These are phyloP conservation scores for Eulemur albifrons DNA, from an alignment of 2,797 vertebrate genomes.

Conservation along the genomic window DNA sequence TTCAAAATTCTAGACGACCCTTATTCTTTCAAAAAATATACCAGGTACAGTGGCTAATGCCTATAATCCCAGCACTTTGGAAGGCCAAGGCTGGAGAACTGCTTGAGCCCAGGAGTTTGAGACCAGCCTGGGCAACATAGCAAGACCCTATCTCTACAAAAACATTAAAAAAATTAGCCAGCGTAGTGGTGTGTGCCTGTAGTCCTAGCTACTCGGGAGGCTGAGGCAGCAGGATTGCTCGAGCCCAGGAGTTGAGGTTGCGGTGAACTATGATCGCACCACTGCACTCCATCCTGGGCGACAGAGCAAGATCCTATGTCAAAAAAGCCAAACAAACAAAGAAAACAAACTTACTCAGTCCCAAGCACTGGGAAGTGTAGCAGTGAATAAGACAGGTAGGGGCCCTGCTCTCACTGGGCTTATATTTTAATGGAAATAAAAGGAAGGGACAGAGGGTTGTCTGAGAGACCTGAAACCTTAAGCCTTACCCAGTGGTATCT, in stretches of 20 bases:
- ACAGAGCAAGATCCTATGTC: background rate
- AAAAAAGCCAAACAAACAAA: too few species aligned
- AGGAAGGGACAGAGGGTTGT: background rate
- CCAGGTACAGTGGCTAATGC: background rate
- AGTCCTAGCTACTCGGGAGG: background rate
- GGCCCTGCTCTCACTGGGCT: background rate
- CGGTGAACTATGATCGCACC: background rate
- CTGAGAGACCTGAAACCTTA: background rate
- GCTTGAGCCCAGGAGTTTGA: background rate
- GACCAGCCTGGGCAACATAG: background rate
- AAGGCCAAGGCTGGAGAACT: background rate
- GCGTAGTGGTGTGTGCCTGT: background rate
- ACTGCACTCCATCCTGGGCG: background rate
- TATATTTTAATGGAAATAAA: background rate
- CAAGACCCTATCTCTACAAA: background rate
- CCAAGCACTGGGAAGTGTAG: background rate
- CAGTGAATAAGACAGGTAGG: background rate
- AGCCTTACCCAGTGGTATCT: constrained; percentile 92
- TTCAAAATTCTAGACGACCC: constrained; percentile 41
- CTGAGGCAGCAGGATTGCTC: background rate
- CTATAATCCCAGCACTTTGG: background rate
- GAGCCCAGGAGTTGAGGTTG: background rate
- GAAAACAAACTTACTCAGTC: background rate
- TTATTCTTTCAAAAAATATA: constrained; percentile 35
- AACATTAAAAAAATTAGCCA: background rate